Evolutionary conservation across 2,113 vertebrate species (phyloP), one percentile per base, ranked within the genome.

Genomic region (Anseranas semipalmata): DNA sequence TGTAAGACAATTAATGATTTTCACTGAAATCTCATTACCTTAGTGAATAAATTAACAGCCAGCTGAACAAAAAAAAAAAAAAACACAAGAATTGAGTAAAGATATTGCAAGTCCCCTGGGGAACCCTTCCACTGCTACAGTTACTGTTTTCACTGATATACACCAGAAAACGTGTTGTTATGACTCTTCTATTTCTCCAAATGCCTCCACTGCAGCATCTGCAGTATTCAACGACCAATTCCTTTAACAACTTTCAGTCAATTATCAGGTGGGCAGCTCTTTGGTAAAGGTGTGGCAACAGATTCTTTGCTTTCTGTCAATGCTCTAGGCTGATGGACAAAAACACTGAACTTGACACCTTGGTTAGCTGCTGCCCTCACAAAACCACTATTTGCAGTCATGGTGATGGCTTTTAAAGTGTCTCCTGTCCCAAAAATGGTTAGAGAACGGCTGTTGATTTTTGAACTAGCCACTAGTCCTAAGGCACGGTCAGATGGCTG

Each of bases 341-440:
- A 99, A 73, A 99, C 99, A 39, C 99, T 99, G 96, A 99, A 99
- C n/a, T 97, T 98, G 72, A 99, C 98, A 1, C 99, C 99, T 96
- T 99, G 99, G 97, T 99, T 99, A 90, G 98, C 98, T 0, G 99
- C 99, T 16, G 99, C 99, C 81, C 99, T 98, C 59, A 99, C 98
- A 85, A 99, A 99, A 25, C 99, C 99, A 58, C 99, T 99, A 84
- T 99, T 99, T 15, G 99, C 99, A 0, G 99, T 99, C 99, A 99
- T 99, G 17, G 99, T 99, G 83, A 99, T 97, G 7, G 99, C 99
- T 89, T 97, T 99, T 65, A 99, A 97, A 5, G 98, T 92, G 94
- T 99, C 99, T 41, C 99, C 99, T 0, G 99, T 99, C 24, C 99
- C 99, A 55, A 99, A 99, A 95, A 99, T 99, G 52, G 98, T 97